Conservation (phyloP, 37 sponge, comb jelly and placozoan species). For the Mnemiopsis leidyi region DNA sequence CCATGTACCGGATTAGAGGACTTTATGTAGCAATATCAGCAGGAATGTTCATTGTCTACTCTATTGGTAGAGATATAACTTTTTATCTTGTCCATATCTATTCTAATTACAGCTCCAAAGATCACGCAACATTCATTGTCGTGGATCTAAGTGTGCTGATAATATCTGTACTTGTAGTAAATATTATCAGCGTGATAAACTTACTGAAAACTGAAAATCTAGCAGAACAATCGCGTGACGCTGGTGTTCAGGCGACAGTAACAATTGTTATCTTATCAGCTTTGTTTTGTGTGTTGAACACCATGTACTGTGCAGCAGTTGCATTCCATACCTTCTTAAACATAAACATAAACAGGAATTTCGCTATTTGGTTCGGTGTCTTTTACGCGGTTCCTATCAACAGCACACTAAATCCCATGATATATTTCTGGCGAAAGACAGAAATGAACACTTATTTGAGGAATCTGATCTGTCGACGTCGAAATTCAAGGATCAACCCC, state of each 20-base stretch:
- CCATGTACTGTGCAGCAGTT: not conserved
- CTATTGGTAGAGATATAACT: not conserved
- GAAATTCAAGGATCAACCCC: too few relatives aligned
- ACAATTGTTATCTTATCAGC: not conserved
- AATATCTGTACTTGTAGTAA: not conserved
- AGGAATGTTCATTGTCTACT: not conserved
- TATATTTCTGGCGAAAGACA: not conserved
- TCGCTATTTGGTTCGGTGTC: not conserved
- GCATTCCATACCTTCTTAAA: not conserved
- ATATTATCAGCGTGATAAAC: not conserved
- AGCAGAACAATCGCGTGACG: not conserved
- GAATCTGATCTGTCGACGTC: too few relatives aligned
- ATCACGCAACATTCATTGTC: not conserved
- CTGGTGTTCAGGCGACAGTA: not conserved
- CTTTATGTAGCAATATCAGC: not conserved
- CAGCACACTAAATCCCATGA: not conserved
- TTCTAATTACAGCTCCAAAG: not conserved
- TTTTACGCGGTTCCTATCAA: not conserved
- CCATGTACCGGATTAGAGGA: not conserved
- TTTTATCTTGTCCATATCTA: not conserved
- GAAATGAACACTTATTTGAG: too few relatives aligned
- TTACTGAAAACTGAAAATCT: not conserved
- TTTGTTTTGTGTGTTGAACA: not conserved
- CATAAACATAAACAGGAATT: not conserved
- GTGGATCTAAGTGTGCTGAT: not conserved